phyloP scores from a whole-genome alignment of 1,140 invertebrate genomes.

The Drosophila lini region DNA sequence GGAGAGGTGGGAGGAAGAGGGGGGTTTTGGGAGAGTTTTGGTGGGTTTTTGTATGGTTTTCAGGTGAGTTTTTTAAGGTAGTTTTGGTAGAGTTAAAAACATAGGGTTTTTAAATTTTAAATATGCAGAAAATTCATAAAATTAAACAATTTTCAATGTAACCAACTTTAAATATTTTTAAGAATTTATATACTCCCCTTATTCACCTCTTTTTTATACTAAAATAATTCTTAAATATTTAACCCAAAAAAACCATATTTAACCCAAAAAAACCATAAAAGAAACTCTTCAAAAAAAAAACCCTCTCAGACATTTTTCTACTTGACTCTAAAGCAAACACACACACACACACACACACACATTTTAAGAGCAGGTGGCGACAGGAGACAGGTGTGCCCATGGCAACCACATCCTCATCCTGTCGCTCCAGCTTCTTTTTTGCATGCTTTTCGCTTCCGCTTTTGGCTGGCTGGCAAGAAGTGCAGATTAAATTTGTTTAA shows the following conservation, averaged over 20 bases:
- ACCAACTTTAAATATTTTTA: not conserved
- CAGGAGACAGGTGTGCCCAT: slow-evolving; percentile 27
- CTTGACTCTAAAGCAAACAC: slow-evolving; percentile 1
- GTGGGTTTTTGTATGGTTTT: not conserved
- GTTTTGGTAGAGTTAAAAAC: not conserved
- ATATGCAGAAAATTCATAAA: too few relatives aligned
- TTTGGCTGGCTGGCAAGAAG: slow-evolving; percentile 61
- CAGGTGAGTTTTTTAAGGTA: not conserved
- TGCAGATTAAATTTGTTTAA: slow-evolving; percentile 83
- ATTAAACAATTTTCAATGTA: too few relatives aligned
- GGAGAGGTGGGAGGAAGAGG: not conserved
- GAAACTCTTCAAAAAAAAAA: not conserved
- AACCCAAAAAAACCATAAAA: not conserved
- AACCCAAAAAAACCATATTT: not conserved
- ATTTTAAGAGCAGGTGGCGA: slow-evolving; percentile 40
- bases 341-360: not conserved
- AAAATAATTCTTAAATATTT: not conserved
- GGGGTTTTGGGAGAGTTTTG: not conserved
- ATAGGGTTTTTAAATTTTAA: not conserved
- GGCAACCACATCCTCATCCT: slow-evolving; percentile 40
- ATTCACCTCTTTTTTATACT: too few relatives aligned
- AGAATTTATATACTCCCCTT: not conserved
- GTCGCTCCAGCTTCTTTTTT: slow-evolving; percentile 3
- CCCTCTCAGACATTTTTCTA: too few relatives aligned
- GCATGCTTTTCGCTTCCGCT: slow-evolving; percentile 43